phyloP scores from a whole-genome alignment of 2,797 vertebrate genomes.

The Adelosebastes latens region DNA sequence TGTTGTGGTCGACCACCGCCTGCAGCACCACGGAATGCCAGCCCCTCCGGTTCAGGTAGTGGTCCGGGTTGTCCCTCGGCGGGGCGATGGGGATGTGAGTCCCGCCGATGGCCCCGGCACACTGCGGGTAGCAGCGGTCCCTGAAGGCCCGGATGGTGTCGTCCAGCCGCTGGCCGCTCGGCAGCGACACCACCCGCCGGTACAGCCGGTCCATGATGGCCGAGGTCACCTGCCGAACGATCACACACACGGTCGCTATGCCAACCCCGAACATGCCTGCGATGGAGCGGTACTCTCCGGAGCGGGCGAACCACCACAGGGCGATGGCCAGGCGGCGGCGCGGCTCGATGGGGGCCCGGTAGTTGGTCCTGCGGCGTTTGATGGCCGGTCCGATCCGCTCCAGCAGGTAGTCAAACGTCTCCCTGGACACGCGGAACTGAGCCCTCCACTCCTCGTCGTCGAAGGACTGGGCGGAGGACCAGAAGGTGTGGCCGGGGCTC shows the following conservation, averaged over 20 bases:
- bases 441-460: conserved; percentile 52
- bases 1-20: conserved; percentile 57
- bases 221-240: conserved; percentile 47
- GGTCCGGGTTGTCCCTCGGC: conserved; percentile 38
- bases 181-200: conserved; percentile 35
- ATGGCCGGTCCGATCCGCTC: conserved; percentile 32
- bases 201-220: conserved; percentile 48
- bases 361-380: conserved; percentile 33
- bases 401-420: conserved; percentile 37
- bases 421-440: conserved; percentile 41
- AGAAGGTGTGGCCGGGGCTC: conserved; percentile 25
- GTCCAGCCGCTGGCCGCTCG: conserved; percentile 39
- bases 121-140: conserved; percentile 59
- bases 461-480: conserved; percentile 32
- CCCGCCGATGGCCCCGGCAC: conserved; percentile 52
- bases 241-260: conserved; percentile 31
- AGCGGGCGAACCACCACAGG: conserved; percentile 53
- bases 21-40: conserved; percentile 67
- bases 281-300: conserved; percentile 53
- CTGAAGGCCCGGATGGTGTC: conserved; percentile 37
- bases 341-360: conserved; percentile 50
- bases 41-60: conserved; percentile 49
- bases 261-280: conserved; percentile 59
- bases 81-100: conserved; percentile 54
- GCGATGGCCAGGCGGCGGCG: conserved; percentile 55